Conservation (phyloP, 2,113 vertebrate species). For the Phycodurus eques region DNA sequence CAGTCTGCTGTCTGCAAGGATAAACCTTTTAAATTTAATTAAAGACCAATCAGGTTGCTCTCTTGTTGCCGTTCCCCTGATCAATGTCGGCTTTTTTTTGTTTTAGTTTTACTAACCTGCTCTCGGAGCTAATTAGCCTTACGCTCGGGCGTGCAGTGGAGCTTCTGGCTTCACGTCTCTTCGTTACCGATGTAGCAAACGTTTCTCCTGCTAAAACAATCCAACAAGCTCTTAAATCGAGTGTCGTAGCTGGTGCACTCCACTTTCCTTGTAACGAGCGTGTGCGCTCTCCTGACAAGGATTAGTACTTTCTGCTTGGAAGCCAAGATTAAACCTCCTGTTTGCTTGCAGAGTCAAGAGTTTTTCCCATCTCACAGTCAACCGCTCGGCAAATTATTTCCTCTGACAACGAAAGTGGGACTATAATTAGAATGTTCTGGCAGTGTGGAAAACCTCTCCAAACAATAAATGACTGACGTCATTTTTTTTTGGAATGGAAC, state of each 20-base stretch:
- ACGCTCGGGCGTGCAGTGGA: constrained; percentile 9
- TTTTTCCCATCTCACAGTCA: constrained; percentile 46
- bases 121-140: constrained; percentile 48
- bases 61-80: constrained; percentile 39
- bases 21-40: constrained; percentile 64
- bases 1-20: constrained; percentile 35
- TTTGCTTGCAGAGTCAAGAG: constrained; percentile 33
- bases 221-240: constrained; percentile 13
- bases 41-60: constrained; percentile 54
- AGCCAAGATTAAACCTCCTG: constrained; percentile 42
- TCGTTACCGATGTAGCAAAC: constrained; percentile 20
- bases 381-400: constrained; percentile 40
- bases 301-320: constrained; percentile 47
- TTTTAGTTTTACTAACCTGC: constrained; percentile 52
- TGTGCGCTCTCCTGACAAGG: constrained; percentile 19
- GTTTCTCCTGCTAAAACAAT: constrained; percentile 19
- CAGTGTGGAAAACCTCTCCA: constrained; percentile 29
- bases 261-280: constrained; percentile 24
- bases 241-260: constrained; percentile 26
- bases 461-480: constrained; percentile 22
- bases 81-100: constrained; percentile 50
- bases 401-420: constrained; percentile 37
- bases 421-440: constrained; percentile 48
- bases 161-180: constrained; percentile 19
- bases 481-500: constrained; percentile 10